Base-by-base conservation (phyloP, 2,888 invertebrate genomes). In the Amphimallon solstitiale region DNA sequence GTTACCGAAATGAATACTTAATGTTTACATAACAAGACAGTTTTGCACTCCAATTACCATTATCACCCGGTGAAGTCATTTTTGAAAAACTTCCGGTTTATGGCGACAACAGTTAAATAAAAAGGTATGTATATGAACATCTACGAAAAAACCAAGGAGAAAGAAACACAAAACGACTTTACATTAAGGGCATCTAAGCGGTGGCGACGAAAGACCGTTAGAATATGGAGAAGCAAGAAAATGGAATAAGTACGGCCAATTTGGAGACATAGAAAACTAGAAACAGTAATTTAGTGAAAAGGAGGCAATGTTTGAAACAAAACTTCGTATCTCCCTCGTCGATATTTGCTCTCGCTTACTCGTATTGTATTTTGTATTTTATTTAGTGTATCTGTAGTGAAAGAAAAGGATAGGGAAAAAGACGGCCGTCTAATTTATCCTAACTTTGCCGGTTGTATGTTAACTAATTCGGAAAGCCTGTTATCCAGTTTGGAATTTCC, bases 181-280 rank as follows among this genome's bases (percentile, higher is more conserved):
- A 34, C 17, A 59, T 59, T 59, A 59, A 43, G 43, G 43, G 15
- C 15, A 23, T 40, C 15, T 43, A 59, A 59, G 38, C 54, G 38
- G 38, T 19, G 38, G 35, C 54, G 62, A 56, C 43, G 56, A 15
- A 34, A 34, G 56, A 59, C 52, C 64, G 63, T 63, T 63, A 59
- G 67, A 54, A 67, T 60, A 63, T 52, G 60, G 67, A 51, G 62
- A 60, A 64, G 64, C 60, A 64, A 67, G 67, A 52, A 67, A 67
- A 67, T 63, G 63, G 59, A 67, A 64, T 67, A 67, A 67, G 63
- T 64, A 64, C 64, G 59, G 64, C 67, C 67, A 67, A 67, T 67
- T 67, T 67, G 60, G 43, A 43, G 59, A 45, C 67, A 48, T 45
- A 62, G 56, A 63, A 56, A 59, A 63, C 63, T 63, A 63, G 60